Evolutionary conservation across 2,888 invertebrate genomes (phyloP).

Genomic region (Busseola fusca): DNA sequence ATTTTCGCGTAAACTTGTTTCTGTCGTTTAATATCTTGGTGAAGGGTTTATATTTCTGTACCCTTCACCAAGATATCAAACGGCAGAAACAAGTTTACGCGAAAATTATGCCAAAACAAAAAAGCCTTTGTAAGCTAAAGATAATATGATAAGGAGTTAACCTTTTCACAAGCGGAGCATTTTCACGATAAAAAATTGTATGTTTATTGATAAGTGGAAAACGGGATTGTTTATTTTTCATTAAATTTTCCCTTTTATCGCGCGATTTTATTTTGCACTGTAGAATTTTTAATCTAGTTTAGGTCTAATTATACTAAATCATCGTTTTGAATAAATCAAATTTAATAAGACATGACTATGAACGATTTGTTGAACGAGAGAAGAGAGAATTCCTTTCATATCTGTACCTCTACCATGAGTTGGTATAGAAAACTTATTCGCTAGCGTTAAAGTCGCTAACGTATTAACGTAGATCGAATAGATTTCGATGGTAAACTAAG

Average conservation of each 20-base stretch:
- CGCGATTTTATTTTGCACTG: neutral
- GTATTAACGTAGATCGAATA: too few species aligned
- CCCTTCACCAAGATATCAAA: slow-evolving; percentile 36
- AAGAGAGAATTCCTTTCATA: neutral
- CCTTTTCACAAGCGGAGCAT: slow-evolving; percentile 29
- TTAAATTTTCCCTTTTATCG: neutral
- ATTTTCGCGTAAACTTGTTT: slow-evolving; percentile 32
- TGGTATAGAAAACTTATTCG: too few species aligned
- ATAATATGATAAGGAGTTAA: slow-evolving; percentile 48
- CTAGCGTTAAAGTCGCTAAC: too few species aligned
- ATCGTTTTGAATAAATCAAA: neutral
- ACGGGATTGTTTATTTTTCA: slow-evolving; percentile 6
- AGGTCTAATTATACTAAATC: neutral
- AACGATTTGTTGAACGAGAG: neutral
- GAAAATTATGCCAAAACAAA: slow-evolving; percentile 35
- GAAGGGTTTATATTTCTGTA: slow-evolving; percentile 14
- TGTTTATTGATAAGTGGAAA: slow-evolving; percentile 30
- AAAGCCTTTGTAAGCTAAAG: slow-evolving; percentile 27
- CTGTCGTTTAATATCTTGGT: slow-evolving; percentile 37
- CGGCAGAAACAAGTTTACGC: slow-evolving; percentile 26
- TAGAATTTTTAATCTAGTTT: neutral
- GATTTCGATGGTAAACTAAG: too few species aligned
- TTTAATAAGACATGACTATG: too few species aligned
- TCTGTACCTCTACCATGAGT: too few species aligned
- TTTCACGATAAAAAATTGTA: slow-evolving; percentile 40